Evolutionary conservation across 2,888 invertebrate genomes (phyloP), one percentile per base, ranked within the genome.

Genomic region (Nemotelus nigrinus): DNA sequence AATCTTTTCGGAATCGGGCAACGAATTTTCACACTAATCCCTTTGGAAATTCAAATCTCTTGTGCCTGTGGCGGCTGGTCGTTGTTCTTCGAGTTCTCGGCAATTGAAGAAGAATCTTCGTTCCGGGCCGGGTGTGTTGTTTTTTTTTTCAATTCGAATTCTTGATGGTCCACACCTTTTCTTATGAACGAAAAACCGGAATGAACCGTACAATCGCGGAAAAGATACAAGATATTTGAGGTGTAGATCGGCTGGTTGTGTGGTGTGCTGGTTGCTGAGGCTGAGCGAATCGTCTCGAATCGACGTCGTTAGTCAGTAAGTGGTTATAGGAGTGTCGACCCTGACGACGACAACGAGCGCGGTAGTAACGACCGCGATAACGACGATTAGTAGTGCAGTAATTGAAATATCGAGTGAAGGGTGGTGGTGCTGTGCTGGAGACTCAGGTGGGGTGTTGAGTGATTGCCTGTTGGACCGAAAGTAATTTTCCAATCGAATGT

Each of bases 161-260:
- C 25, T 25, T 25, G 25, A 25, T 25, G 44, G 53, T 68, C 68
- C 48, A 68, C 48, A 68, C 68, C 50, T 50, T 43, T 60, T 74
- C 74, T 74, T 53, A 44, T 25, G 74, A 63, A 63, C 50, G 70
- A 43, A 55, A 72, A 74, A 74, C 74, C 74, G 74, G 74, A 74
- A 74, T 74, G 43, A 58, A 74, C 48, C 63, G 74, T 63, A 47
- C 74, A 43, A 53, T 74, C 74, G 74, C 63, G 74, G 48, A 74
- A 60, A 74, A 74, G 63, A 53, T 55, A 48, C n/a, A n/a, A 3
- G 41, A 53, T 39, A 55, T 43, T 53, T 44, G 39, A 48, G 25
- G 44, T 25, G 6, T 50, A 25, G 48, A 63, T 63, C 63, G 25
- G 25, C 25, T 25, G 25, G 25, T 25, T 25, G 25, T 25, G 25